Evolutionary conservation across 2,888 invertebrate species (phyloP).

Genomic region (Apamea crenata): DNA sequence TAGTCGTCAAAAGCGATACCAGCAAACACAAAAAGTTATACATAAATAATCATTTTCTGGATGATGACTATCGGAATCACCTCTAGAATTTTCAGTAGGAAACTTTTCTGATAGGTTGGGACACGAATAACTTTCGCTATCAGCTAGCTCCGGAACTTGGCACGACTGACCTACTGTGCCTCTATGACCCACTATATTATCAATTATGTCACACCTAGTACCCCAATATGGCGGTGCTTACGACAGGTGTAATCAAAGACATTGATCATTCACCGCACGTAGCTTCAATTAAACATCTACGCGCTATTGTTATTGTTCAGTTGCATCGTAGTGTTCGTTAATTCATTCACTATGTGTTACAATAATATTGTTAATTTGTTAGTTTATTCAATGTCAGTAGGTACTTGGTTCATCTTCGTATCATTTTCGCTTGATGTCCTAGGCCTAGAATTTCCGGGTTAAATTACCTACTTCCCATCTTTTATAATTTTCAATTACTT

Average conservation of each 20-base stretch:
- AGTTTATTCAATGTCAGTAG: slow-evolving; percentile 4
- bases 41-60: background rate
- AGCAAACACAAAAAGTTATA: background rate
- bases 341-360: slow-evolving; percentile 51
- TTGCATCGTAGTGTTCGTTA: slow-evolving; percentile 32
- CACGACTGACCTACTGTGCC: slow-evolving; percentile 18
- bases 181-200: slow-evolving; percentile 19
- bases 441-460: background rate
- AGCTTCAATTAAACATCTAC: slow-evolving; percentile 58
- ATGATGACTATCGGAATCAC: background rate
- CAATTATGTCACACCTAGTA: slow-evolving; percentile 37
- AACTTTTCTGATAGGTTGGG: background rate
- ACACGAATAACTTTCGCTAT: slow-evolving; percentile 43
- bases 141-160: background rate
- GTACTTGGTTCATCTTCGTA: background rate
- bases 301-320: slow-evolving; percentile 47
- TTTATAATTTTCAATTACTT: background rate
- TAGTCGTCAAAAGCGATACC: background rate
- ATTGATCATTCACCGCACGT: slow-evolving; percentile 56
- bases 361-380: slow-evolving; percentile 41
- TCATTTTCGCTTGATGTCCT: background rate
- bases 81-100: too few species aligned
- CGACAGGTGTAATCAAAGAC: slow-evolving; percentile 43
- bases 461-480: background rate
- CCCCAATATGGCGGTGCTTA: slow-evolving; percentile 47